Conservation (phyloP, 1,140 invertebrate species). For the Trichonephila clavipes region DNA sequence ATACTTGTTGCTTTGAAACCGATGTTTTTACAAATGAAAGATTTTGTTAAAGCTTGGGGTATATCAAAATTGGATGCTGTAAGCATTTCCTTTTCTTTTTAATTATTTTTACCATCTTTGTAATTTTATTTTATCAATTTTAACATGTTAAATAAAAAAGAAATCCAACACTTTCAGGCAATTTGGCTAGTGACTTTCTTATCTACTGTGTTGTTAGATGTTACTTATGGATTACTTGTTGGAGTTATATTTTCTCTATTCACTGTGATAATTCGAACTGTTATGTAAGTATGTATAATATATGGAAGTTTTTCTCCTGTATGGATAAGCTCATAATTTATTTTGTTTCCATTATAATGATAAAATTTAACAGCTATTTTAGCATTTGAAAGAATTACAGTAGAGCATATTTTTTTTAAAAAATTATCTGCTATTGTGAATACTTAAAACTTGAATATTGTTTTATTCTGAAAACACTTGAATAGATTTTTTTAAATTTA, state of each 20-base stretch:
- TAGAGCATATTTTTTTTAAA: no score
- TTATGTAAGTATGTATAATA: conserved; percentile 79
- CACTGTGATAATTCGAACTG: conserved; percentile 82
- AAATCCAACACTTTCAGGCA: conserved; percentile 79
- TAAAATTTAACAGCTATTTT: no score
- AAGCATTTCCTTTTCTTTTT: conserved; percentile 77
- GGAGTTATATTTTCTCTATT: conserved; percentile 82
- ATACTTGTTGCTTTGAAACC: conserved; percentile 82
- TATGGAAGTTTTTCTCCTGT: not conserved
- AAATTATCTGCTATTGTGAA: no score
- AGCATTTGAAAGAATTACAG: no score
- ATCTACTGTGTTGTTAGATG: conserved; percentile 83
- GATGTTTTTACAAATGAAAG: conserved; percentile 82
- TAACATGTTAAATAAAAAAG: not conserved
- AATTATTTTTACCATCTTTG: not conserved
- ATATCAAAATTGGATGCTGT: conserved; percentile 82
- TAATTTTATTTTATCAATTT: not conserved
- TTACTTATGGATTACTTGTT: conserved; percentile 83
- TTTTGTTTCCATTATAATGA: no score
- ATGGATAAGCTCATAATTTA: no score
- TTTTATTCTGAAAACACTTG: no score
- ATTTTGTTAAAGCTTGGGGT: conserved; percentile 80
- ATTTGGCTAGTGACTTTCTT: conserved; percentile 84
- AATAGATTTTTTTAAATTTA: no score
- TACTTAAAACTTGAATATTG: no score